Conservation (phyloP, 2,888 invertebrate genomes). For the Cataglyphis altisquamis region DNA sequence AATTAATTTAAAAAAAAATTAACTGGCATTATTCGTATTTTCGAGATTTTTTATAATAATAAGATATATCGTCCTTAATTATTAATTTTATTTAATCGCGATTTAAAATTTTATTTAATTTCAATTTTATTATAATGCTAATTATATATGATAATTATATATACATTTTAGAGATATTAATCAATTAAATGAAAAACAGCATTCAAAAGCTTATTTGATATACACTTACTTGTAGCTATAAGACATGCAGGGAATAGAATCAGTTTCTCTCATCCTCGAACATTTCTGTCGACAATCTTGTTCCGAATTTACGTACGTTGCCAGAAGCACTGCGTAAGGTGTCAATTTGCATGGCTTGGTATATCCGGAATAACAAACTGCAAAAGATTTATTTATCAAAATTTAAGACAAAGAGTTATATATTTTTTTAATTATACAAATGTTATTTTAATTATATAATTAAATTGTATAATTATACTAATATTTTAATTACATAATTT, state of each 20-base stretch:
- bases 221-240: slow-evolving; percentile 90
- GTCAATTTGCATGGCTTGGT: slow-evolving; percentile 92
- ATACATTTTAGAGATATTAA: background rate
- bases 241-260: slow-evolving; percentile 91
- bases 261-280: slow-evolving; percentile 87
- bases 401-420: background rate
- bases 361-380: slow-evolving; percentile 93
- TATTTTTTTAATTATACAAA: too few relatives aligned
- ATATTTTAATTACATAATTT: background rate
- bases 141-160: background rate
- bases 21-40: background rate
- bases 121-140: background rate
- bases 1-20: background rate
- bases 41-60: background rate
- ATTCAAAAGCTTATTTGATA: background rate
- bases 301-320: slow-evolving; percentile 90
- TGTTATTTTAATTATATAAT: too few relatives aligned
- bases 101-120: background rate
- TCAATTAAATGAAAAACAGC: background rate
- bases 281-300: slow-evolving; percentile 88
- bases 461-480: background rate
- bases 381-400: slow-evolving; percentile 4
- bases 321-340: slow-evolving; percentile 89
- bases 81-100: background rate
- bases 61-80: background rate